phyloP scores from a whole-genome alignment of 2,113 vertebrate species.

The Guaruba guarouba region DNA sequence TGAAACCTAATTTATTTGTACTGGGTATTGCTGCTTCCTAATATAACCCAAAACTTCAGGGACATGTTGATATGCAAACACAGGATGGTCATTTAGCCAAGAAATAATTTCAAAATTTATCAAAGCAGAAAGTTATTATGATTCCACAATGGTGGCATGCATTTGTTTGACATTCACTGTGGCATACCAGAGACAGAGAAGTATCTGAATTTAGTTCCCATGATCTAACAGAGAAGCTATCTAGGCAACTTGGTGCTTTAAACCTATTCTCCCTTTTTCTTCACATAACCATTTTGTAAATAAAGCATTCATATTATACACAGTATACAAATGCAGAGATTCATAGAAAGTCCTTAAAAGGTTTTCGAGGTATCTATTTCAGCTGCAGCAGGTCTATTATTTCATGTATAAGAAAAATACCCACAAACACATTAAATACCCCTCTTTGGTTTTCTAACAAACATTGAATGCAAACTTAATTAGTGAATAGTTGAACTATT shows the following conservation, averaged over 20 bases:
- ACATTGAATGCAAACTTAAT: background rate
- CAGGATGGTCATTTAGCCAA: conserved; percentile 20
- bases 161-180: conserved; percentile 48
- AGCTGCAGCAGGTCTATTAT: background rate
- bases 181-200: background rate
- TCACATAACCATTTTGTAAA: background rate
- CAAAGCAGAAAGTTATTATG: conserved; percentile 52
- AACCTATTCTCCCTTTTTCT: background rate
- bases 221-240: conserved; percentile 53
- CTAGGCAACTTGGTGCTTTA: background rate
- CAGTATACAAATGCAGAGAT: background rate
- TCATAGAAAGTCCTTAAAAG: background rate
- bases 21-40: conserved; percentile 38
- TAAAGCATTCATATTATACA: background rate
- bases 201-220: conserved; percentile 49
- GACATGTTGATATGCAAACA: conserved; percentile 28
- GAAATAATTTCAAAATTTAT: conserved; percentile 47
- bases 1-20: conserved; percentile 42
- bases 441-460: background rate
- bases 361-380: background rate
- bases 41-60: conserved; percentile 30
- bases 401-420: background rate
- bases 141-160: conserved; percentile 51
- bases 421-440: background rate
- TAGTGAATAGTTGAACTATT: background rate